A percentile compares a stretch with the other conserved stretches of the same genome.
phyloP scores from a whole-genome alignment of 1,140 invertebrate genomes.

The Bombus confusus region DNA sequence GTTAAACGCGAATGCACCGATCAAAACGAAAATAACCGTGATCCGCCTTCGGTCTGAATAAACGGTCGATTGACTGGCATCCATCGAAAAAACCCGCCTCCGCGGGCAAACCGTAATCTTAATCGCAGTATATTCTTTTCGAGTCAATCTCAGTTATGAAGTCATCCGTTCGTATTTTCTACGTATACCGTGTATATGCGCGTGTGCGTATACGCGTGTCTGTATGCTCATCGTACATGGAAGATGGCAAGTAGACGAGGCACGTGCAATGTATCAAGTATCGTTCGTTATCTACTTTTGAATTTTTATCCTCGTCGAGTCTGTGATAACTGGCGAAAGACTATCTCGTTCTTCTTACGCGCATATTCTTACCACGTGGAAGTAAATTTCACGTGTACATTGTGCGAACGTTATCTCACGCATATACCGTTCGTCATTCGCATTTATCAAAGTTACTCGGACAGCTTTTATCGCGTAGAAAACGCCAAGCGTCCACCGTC shows the following conservation, averaged over 20 bases:
- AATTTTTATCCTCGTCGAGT: neutral
- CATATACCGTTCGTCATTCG: too few relatives aligned
- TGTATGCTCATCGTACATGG: too few relatives aligned
- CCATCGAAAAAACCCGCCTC: too few relatives aligned
- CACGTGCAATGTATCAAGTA: too few relatives aligned
- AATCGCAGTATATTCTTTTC: neutral
- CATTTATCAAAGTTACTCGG: neutral
- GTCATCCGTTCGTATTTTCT: neutral
- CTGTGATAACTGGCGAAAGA: neutral
- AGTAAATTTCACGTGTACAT: too few relatives aligned
- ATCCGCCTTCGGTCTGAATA: neutral
- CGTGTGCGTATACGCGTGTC: too few relatives aligned
- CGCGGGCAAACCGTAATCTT: neutral
- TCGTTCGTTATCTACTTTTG: neutral
- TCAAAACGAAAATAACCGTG: slow-evolving; percentile 34
- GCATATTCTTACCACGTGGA: too few relatives aligned
- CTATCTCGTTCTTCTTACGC: neutral
- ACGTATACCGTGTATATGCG: too few relatives aligned
- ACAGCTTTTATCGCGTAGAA: neutral
- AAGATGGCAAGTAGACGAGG: too few relatives aligned
- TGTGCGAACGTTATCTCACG: too few relatives aligned
- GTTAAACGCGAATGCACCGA: neutral
- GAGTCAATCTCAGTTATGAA: neutral
- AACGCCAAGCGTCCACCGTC: too few relatives aligned
- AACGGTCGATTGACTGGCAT: neutral